Evolutionary conservation across 2,888 invertebrate genomes (phyloP).

Genomic region (Pogonocherus hispidulus): DNA sequence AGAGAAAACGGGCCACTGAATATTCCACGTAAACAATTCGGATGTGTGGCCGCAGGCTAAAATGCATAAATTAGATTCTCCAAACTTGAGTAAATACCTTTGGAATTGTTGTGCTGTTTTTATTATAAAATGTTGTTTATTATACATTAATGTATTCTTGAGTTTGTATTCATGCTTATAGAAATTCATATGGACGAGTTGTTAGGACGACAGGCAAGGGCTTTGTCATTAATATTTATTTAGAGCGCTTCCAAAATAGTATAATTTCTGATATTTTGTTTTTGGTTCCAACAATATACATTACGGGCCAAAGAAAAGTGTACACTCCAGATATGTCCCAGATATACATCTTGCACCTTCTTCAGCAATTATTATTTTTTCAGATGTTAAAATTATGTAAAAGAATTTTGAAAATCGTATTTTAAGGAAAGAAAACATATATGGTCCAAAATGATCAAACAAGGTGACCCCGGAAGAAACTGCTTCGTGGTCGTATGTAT

Average conservation of each 20-base stretch:
- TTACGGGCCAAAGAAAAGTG: too few species aligned
- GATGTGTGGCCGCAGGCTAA: conserved; percentile 57
- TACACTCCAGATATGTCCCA: too few species aligned
- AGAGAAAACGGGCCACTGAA: conserved; percentile 32
- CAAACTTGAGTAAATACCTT: conserved; percentile 57
- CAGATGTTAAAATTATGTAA: too few species aligned
- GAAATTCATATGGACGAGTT: conserved; percentile 28
- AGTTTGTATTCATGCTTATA: conserved; percentile 37
- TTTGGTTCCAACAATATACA: not conserved
- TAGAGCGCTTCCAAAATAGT: not conserved
- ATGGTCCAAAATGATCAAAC: too few species aligned
- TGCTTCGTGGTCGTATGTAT: too few species aligned
- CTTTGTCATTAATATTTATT: not conserved
- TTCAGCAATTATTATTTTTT: too few species aligned
- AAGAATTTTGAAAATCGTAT: too few species aligned
- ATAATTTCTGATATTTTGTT: not conserved
- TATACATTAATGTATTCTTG: conserved; percentile 49
- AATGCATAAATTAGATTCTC: conserved; percentile 60
- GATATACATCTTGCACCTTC: too few species aligned
- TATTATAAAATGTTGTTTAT: conserved; percentile 50
- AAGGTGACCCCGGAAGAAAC: too few species aligned
- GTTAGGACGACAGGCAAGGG: not conserved
- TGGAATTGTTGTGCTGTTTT: conserved; percentile 54
- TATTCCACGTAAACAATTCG: conserved; percentile 59
- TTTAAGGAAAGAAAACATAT: too few species aligned